Evolutionary conservation across 2,113 vertebrate species (phyloP), one percentile per base, ranked within the genome.

Genomic region (Pandion haliaetus): DNA sequence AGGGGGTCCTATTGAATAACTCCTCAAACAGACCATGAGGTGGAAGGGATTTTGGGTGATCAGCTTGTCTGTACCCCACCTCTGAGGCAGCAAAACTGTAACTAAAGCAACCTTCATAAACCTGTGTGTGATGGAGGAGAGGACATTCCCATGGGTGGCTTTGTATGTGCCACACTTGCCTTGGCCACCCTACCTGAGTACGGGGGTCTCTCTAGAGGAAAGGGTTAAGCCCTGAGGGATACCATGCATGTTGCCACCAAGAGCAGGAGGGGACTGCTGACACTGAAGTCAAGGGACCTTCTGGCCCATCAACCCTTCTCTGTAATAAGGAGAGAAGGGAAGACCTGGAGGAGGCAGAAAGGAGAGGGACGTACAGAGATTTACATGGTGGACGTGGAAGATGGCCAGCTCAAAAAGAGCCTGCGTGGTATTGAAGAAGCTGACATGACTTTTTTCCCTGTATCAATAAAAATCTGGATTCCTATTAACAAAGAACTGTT

Each of bases 351-450:
- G 52, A 40, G 25, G 54, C 40, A 61, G 29, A 74, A 67, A 6
- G 54, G 24, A 50, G 52, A 67, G 34, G 16, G 45, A 45, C 1
- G 2, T 59, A 29, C 10, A 40, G 50, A 58, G 26, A 44, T 72
- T 24, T 52, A 73, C 29, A 26, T n/a, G 38, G 38, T 54, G 34
- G 29, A 49, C 0, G 3, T 74, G 54, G 76, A 82, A 70, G 36
- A 28, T 25, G 31, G 47, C 28, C 42, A 61, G 45, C 29, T 66
- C 44, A 45, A 45, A 71, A 34, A 77, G 38, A 26, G 25, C 31
- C 47, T 0, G 0, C 0, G 1, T 62, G 15, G 54, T n/a, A 49
- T 21, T 1, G 6, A 80, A 85, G 61, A 67, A 69, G 32, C 32
- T 44, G 54, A 62, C 19, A 25, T 61, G 74, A 31, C 19, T 49